Percentiles rank a stretch among this genome's conserved stretches.
These are phyloP conservation scores for Anadara kagoshimensis DNA, from an alignment of 1,140 invertebrate genomes.

Conservation along the genomic window DNA sequence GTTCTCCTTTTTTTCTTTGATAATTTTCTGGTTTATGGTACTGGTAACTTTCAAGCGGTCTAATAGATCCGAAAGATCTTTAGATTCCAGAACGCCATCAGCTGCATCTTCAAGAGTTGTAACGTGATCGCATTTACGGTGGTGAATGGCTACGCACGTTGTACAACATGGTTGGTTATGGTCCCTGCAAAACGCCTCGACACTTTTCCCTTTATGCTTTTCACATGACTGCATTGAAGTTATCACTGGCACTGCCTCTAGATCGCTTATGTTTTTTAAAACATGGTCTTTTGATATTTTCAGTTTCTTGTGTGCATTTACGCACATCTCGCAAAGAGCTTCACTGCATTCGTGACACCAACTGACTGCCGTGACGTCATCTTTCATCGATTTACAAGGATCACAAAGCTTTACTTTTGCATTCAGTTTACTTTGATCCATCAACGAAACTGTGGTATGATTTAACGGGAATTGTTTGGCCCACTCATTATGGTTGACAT, in stretches of 20 bases:
- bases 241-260: not conserved
- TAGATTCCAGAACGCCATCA: not conserved
- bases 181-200: slow-evolving; percentile 18
- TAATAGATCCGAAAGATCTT: no score
- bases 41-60: no score
- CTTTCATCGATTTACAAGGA: slow-evolving; percentile 35
- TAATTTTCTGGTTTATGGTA: no score
- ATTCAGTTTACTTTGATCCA: slow-evolving; percentile 11
- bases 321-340: slow-evolving; percentile 44
- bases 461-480: slow-evolving; percentile 4
- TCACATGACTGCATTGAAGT: slow-evolving; percentile 8
- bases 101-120: slow-evolving; percentile 12
- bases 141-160: slow-evolving; percentile 13
- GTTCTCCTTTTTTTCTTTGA: no score
- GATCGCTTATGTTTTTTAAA: slow-evolving; percentile 2
- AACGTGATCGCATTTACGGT: slow-evolving; percentile 23
- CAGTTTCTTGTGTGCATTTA: slow-evolving; percentile 34
- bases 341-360: slow-evolving; percentile 50
- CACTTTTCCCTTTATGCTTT: slow-evolving; percentile 6
- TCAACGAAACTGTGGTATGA: slow-evolving; percentile 3
- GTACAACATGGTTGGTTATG: slow-evolving; percentile 12
- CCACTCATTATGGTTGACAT: not conserved
- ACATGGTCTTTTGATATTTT: slow-evolving; percentile 10
- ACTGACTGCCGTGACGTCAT: slow-evolving; percentile 28
- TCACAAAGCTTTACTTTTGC: slow-evolving; percentile 13